Base-by-base conservation (phyloP, 2,888 invertebrate species). In the Nowickia ferox region DNA sequence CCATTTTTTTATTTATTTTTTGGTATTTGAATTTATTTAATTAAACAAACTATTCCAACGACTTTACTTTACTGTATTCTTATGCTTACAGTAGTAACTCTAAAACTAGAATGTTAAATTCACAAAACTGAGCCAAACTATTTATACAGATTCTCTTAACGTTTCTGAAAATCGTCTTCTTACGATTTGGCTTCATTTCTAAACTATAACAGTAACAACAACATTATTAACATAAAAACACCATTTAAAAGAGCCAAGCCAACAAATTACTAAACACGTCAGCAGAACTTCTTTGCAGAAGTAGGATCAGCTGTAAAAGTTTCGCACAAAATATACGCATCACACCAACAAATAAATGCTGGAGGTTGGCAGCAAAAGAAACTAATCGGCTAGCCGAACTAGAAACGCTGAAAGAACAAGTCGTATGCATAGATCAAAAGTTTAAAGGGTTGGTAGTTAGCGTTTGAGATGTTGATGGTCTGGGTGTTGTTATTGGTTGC, bases 51-150 rank as follows among this genome's bases (percentile, higher is more conserved):
- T 53, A 79, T 66, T 71, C 66, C 86, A 72, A 76, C 42, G 66
- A 84, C 51, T 79, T 61, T 79, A 79, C 59, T 30, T 30, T 30
- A 75, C 74, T 46, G 66, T 76, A 11, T 63, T 59, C 9, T 65
- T 89, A 89, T 91, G 90, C 89, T 91, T 88, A 90, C 91, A 89
- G 88, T 88, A 88, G 88, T 88, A 88, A 89, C 88, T 88, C 87
- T 87, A 87, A 90, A 89, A 89, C 90, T 91, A 89, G 89, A 89
- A 91, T 91, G 91, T 89, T 88, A 88, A 89, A 89, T 89, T 89
- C 88, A 88, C 82, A 90, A 89, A 90, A 90, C 89, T 87, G 48
- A 68, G 76, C 44, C 86, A 72, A 79, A 83, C 90, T 90, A 91
- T 91, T 91, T 91, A 91, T 91, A 91, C 90, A 89, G 81, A 90